Evolutionary conservation across 2,888 invertebrate species (phyloP), one percentile per base, ranked within the genome.

Genomic region (Lissonota sp.): DNA sequence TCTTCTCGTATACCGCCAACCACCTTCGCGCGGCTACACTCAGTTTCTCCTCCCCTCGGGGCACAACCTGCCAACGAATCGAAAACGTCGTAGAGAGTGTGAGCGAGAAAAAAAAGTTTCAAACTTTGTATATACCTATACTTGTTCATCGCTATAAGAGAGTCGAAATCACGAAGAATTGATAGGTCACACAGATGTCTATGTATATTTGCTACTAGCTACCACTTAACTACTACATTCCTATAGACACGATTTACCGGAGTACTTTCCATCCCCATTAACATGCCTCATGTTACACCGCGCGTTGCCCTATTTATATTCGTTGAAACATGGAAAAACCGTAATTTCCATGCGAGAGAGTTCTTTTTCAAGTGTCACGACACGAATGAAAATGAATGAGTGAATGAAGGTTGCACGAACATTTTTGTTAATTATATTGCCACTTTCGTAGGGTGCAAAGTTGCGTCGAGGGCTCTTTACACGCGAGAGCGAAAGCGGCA

Each of bases 111-210:
- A 63, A n/a, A 53, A 10, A 26, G 83, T 83, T 85, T 26, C 26
- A 26, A 26, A 3, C 26, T 26, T 26, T 2, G 3, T 26, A 26
- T 3, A 26, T 85, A 82, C 76, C 79, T 87, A 88, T 87, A 88
- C 89, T 89, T 89, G 88, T 87, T 86, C 86, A 83, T 88, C 84
- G 85, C 88, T 86, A n/a, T n/a, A 86, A 85, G 83, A 84, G 53
- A 86, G 82, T 84, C 85, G 87, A 88, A 85, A 86, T 86, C 86
- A 83, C 80, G 76, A 83, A 80, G 70, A 84, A 85, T 85, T 86
- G 85, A 87, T 86, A 86, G 26, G 26, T 1, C 84, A 82, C 44
- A 44, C 1, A 4, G 1, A 44, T 10, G 4, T 44, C 44, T 6
- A 44, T 10, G 44, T 44, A 44, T 0, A 44, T 44, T 8, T 10